Conservation (phyloP, 2,113 vertebrate species). For the Ochotona curzoniae region DNA sequence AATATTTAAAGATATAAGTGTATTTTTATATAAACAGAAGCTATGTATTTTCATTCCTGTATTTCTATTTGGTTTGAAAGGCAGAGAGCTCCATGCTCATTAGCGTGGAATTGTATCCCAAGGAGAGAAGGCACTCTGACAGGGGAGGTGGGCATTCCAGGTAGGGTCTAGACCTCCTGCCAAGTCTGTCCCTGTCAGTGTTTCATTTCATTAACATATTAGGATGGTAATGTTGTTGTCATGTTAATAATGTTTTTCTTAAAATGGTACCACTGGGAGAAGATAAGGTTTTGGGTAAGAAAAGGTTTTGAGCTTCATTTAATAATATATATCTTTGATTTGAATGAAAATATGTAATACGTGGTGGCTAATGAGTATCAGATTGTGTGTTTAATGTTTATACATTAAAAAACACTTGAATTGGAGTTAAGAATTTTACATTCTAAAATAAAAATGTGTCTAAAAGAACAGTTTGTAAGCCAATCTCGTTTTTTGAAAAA, state of each 20-base stretch:
- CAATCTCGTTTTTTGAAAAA: slow-evolving; percentile 4
- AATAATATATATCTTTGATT: not conserved
- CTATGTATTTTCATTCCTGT: too few species aligned
- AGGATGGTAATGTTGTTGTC: not conserved
- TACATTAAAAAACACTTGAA: slow-evolving; percentile 19
- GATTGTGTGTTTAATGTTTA: slow-evolving; percentile 15
- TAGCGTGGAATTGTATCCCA: too few species aligned
- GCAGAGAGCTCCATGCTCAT: too few species aligned
- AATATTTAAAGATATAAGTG: not conserved
- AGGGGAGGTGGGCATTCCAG: too few species aligned
- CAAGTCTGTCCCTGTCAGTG: not conserved
- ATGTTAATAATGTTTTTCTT: not conserved
- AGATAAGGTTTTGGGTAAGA: not conserved
- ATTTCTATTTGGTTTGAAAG: too few species aligned
- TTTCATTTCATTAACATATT: not conserved
- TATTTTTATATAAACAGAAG: too few species aligned
- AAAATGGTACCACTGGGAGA: not conserved
- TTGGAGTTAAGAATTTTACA: slow-evolving; percentile 49
- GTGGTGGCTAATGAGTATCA: not conserved
- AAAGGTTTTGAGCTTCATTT: not conserved
- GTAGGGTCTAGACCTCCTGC: too few species aligned
- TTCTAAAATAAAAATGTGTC: slow-evolving; percentile 53
- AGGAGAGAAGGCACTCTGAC: too few species aligned
- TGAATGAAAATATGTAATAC: not conserved
- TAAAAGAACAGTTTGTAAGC: slow-evolving; percentile 28